Evolutionary conservation across 35 echinoderm and acorn worm species (phyloP).

Genomic region (Anneissia japonica): DNA sequence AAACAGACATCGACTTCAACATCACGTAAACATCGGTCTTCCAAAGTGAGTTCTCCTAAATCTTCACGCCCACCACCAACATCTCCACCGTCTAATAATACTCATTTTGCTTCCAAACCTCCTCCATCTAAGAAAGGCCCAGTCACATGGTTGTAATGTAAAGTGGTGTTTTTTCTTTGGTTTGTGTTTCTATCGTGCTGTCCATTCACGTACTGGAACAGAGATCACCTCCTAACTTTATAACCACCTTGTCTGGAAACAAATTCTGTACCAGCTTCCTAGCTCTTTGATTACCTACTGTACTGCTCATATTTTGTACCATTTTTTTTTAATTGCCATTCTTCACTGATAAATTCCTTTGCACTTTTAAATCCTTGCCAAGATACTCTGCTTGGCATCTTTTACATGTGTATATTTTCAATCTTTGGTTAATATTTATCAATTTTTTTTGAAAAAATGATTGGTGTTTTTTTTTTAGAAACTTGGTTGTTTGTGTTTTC

Average conservation of each 20-base stretch:
- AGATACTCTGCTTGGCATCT: too few species aligned
- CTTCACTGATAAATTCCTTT: background rate
- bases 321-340: background rate
- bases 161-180: background rate
- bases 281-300: background rate
- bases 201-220: background rate
- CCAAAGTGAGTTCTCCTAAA: constrained; percentile 1
- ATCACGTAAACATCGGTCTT: background rate
- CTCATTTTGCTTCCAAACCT: background rate
- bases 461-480: background rate
- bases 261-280: too few species aligned
- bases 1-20: background rate
- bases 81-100: background rate
- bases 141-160: background rate
- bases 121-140: background rate
- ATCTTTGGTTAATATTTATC: too few species aligned
- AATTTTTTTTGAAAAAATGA: background rate
- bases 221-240: too few species aligned
- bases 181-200: background rate
- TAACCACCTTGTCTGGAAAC: too few species aligned
- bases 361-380: background rate
- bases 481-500: background rate
- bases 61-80: background rate
- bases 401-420: too few species aligned
- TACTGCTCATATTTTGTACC: background rate